Evolutionary conservation across 2,113 vertebrate genomes (phyloP).

Genomic region (Nicator chloris): DNA sequence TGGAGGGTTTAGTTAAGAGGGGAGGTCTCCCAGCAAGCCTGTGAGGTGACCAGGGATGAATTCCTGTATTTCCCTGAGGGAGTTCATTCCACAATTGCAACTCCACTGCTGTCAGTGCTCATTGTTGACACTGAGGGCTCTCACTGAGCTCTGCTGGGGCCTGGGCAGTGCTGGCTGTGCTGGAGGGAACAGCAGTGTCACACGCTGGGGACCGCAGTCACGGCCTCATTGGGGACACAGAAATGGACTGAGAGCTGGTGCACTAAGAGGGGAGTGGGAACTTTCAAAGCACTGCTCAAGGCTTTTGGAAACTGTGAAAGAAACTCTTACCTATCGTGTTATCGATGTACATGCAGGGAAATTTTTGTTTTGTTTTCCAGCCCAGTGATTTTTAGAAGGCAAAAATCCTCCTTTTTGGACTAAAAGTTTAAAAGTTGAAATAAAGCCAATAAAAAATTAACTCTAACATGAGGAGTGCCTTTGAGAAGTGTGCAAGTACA

Average conservation of each 20-base stretch:
- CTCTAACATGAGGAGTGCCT: background rate
- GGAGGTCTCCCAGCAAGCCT: background rate
- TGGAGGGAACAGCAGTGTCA: background rate
- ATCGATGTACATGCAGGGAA: background rate
- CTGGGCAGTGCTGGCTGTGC: background rate
- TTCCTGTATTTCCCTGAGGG: background rate
- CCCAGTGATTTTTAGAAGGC: background rate
- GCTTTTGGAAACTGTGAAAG: background rate
- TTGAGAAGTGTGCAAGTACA: background rate
- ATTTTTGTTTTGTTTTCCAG: background rate
- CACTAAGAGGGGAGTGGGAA: background rate
- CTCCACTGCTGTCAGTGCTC: background rate
- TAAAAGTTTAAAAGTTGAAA: background rate
- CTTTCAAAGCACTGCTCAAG: background rate
- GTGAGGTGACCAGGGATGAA: background rate
- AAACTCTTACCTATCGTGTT: background rate
- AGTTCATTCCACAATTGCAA: background rate
- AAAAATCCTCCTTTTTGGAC: background rate
- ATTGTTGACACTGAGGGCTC: background rate
- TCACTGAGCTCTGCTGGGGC: too few relatives aligned
- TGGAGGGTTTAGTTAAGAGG: constrained; percentile 2
- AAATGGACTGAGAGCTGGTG: background rate
- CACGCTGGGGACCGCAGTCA: too few relatives aligned
- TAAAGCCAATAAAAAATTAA: background rate
- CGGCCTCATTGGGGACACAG: background rate